phyloP scores from a whole-genome alignment of 2,113 vertebrate species.

The Ciconia maguari region DNA sequence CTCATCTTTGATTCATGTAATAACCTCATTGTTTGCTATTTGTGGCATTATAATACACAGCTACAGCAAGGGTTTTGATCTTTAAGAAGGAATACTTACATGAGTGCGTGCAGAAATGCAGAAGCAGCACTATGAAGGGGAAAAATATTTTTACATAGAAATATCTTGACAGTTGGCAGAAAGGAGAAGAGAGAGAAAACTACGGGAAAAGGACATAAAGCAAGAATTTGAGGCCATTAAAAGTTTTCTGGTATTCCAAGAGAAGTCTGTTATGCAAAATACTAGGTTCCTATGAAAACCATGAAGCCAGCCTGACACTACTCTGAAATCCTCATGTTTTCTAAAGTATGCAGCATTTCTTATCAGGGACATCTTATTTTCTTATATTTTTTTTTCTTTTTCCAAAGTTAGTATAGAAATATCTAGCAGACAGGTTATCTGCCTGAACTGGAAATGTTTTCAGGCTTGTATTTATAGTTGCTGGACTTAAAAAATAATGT shows the following conservation, averaged over 20 bases:
- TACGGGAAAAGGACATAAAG: not conserved
- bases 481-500: not conserved
- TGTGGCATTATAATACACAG: not conserved
- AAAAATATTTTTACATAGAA: not conserved
- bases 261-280: not conserved
- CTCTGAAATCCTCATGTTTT: not conserved
- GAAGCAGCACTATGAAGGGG: not conserved
- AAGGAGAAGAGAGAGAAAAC: not conserved
- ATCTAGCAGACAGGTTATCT: not conserved
- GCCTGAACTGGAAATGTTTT: not conserved
- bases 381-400: not conserved
- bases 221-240: not conserved
- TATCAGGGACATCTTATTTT: not conserved
- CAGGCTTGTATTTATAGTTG: not conserved
- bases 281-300: not conserved
- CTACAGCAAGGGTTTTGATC: not conserved
- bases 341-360: not conserved
- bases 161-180: conserved; percentile 1
- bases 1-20: not conserved
- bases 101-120: not conserved
- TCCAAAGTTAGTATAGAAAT: not conserved
- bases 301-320: not conserved
- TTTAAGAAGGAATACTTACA: not conserved
- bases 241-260: not conserved
- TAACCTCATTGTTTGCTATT: not conserved